phyloP scores from a whole-genome alignment of 2,888 invertebrate genomes.

The Pseudococcus viburni region DNA sequence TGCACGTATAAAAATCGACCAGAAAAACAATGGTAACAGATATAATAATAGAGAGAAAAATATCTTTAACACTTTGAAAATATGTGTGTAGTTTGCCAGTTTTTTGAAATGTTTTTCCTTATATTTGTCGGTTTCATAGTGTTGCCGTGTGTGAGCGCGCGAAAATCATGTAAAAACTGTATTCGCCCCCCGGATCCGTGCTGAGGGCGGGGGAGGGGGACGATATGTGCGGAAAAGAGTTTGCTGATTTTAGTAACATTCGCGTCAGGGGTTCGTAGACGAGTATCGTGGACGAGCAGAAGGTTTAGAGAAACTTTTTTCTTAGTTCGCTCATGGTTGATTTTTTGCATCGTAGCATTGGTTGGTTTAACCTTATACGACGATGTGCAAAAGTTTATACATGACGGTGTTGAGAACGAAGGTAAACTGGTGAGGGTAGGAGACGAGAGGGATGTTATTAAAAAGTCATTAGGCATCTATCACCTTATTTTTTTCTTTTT shows the following conservation, averaged over 20 bases:
- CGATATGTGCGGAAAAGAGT: conserved; percentile 27
- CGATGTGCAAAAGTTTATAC: conserved; percentile 1
- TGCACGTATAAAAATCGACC: conserved; percentile 58
- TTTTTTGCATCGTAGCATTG: not conserved
- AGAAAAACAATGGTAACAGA: conserved; percentile 58
- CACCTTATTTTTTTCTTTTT: not conserved
- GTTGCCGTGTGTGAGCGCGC: not conserved
- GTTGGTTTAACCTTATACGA: not conserved
- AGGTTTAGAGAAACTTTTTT: not conserved
- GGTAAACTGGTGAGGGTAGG: not conserved
- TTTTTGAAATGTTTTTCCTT: conserved; percentile 47
- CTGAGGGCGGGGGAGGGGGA: not conserved
- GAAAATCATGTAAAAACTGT: conserved; percentile 14
- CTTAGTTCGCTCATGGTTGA: not conserved
- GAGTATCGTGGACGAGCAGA: not conserved
- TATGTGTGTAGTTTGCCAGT: conserved; percentile 56
- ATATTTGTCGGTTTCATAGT: conserved; percentile 1
- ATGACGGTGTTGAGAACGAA: not conserved
- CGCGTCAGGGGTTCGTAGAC: conserved; percentile 19
- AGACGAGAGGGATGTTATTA: not conserved
- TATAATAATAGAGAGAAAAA: conserved; percentile 64
- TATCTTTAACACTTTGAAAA: conserved; percentile 63
- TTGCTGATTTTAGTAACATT: conserved; percentile 28
- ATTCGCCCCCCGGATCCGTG: not conserved
- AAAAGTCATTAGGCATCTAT: conserved; percentile 38